Evolutionary conservation across 2,888 invertebrate genomes (phyloP), one percentile per base, ranked within the genome.

Genomic region (Amblyjoppa proteus): DNA sequence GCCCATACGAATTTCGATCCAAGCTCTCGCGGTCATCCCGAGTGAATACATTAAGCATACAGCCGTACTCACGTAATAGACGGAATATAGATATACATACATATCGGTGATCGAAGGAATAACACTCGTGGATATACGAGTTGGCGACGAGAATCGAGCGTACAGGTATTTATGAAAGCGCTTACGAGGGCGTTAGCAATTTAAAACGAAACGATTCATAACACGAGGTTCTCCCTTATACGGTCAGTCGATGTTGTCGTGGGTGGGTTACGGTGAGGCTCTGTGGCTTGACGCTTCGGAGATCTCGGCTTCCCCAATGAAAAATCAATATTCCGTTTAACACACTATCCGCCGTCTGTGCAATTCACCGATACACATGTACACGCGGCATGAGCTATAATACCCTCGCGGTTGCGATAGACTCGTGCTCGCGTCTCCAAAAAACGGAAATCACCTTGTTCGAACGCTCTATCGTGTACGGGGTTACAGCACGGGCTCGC

Each of bases 371-470:
- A 66, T 61, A 70, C 25, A 11, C 41, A 69, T 56, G 51, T 61
- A 61, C 25, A 7, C 2, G 45, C 53, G 25, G 20, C 20, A 41
- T 56, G 56, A 6, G 11, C 25, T 53, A 51, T 56, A 64, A 64
- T 34, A 64, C 31, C 16, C 64, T 16, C 16, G 34, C 31, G 25
- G 53, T 51, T 25, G 53, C 74, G 69, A 66, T 70, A 64, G 41
- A 68, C 70, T 75, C 78, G 69, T 56, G 70, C 51, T 66, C 45
- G 71, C 68, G 84, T 85, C 76, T 87, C 83, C 87, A 82, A 87
- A 87, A 88, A 87, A 85, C 81, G 78, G 82, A 83, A 88, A 87
- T 86, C 79, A 87, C 85, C 84, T 87, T 87, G 88, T 88, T 85
- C 81, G 80, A 86, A 76, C 71, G 66, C 20, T 81, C 74, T 16